These are phyloP conservation scores for Ladona fulva DNA, from an alignment of 1,140 invertebrate species.

Conservation along the genomic window DNA sequence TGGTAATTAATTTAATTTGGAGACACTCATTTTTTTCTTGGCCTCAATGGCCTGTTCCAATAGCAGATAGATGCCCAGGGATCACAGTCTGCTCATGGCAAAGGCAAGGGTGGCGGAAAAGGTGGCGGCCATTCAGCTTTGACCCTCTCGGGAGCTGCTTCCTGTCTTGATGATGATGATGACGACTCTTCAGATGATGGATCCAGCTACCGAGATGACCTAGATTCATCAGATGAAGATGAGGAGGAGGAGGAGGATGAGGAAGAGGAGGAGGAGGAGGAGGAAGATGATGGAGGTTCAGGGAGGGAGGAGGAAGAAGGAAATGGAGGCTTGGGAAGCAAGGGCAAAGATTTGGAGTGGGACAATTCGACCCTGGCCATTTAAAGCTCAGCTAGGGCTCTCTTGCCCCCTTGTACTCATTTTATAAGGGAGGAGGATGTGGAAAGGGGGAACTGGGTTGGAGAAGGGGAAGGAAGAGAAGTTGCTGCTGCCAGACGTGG, in stretches of 20 bases:
- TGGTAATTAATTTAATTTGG: background rate
- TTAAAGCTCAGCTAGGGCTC: conserved; percentile 28
- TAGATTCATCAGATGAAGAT: conserved; percentile 44
- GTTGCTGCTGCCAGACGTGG: background rate
- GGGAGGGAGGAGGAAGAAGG: conserved; percentile 17
- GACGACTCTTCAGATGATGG: conserved; percentile 47
- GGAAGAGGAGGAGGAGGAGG: conserved; percentile 35
- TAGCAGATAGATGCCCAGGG: conserved; percentile 34
- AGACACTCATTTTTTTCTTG: conserved; percentile 1
- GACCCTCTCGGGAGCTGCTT: conserved; percentile 24
- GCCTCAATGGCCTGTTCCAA: conserved; percentile 17
- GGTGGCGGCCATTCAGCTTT: background rate
- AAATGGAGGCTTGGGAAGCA: conserved; percentile 17
- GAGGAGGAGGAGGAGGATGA: conserved; percentile 35
- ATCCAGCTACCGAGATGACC: conserved; percentile 41
- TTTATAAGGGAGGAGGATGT: background rate
- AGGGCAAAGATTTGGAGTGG: conserved; percentile 48
- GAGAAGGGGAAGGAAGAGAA: background rate
- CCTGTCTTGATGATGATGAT: conserved; percentile 43
- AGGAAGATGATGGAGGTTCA: conserved; percentile 29
- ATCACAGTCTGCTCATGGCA: conserved; percentile 28
- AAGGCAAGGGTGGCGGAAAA: conserved; percentile 19
- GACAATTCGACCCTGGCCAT: conserved; percentile 52
- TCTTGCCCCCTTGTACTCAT: background rate
- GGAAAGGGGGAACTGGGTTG: background rate